Evolutionary conservation across 2,888 invertebrate genomes (phyloP), one percentile per base, ranked within the genome.

Genomic region (Xestia sexstrigata): DNA sequence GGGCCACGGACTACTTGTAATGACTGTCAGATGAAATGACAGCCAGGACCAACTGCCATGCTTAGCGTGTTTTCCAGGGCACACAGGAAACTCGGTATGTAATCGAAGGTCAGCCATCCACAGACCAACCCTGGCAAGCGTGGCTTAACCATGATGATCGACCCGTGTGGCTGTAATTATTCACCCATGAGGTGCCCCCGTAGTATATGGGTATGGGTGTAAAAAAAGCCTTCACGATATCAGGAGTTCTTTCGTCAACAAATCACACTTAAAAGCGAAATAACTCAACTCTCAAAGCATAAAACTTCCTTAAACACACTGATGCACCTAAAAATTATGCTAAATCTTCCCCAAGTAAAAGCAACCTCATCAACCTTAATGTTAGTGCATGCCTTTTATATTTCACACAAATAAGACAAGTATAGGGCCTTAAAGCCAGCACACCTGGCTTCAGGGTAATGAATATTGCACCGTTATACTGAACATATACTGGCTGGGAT

Each of bases 401-500:
- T 72, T 74, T 72, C 70, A 74, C 73, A 77, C 76, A 78, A 85
- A 82, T 85, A 85, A 82, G 71, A 78, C 69, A 85, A 65, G 82
- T 67, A 42, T 42, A 78, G 74, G 66, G 39, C n/a, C 62, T 74
- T 70, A 45, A 72, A 73, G 70, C 81, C 66, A 9, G 83, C 39
- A 60, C 86, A 83, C 82, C 83, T 83, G 83, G 74, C 71, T 63
- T 82, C 81, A 85, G 74, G 72, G 58, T 82, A 83, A 83, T 85
- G 83, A 85, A 82, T 83, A 85, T 83, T 83, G 82, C 83, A 85
- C 69, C 74, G 55, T 82, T 82, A 82, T 66, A 47, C 86, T 71
- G 74, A 85, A 63, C 71, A 74, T 85, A 81, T 55, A 81, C 72
- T 67, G 63, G 62, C 60, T 45, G n/a, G 83, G 85, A 85, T 83